A percentile compares a stretch with the other conserved stretches of the same genome.
Evolutionary conservation across 2,888 invertebrate genomes (phyloP).

Genomic region (Melinaea menophilus): DNA sequence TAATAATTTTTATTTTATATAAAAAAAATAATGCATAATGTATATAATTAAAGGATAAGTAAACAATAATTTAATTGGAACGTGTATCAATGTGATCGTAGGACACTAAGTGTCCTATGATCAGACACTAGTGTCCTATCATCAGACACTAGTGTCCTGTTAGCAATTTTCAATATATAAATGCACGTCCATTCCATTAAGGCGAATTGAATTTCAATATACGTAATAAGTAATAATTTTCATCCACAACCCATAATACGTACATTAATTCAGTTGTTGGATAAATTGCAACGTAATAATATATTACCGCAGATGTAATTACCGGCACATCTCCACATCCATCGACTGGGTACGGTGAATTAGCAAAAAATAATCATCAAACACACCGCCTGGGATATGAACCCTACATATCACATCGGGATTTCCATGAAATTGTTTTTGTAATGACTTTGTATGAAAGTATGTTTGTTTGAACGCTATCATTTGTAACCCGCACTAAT

Average conservation of each 20-base stretch:
- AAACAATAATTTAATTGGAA: no score
- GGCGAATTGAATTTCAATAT: conserved; percentile 1
- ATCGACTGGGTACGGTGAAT: conserved; percentile 43
- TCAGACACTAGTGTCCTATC: no score
- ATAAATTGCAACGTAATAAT: conserved; percentile 24
- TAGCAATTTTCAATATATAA: background rate
- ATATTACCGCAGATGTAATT: conserved; percentile 35
- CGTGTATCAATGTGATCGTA: no score
- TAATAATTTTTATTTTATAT: no score
- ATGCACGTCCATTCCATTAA: background rate
- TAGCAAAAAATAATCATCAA: conserved; percentile 46
- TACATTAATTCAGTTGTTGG: conserved; percentile 20
- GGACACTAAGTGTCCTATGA: no score
- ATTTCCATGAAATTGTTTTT: conserved; percentile 29
- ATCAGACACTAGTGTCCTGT: no score
- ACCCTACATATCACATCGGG: conserved; percentile 20
- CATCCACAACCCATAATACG: conserved; percentile 15
- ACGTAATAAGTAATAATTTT: conserved; percentile 11
- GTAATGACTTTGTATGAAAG: conserved; percentile 12
- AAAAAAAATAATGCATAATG: no score
- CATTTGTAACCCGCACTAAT: background rate
- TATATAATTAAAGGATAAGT: no score
- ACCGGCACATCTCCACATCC: conserved; percentile 41
- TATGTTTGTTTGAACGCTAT: conserved; percentile 12
- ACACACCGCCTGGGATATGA: conserved; percentile 16